Evolutionary conservation across 2,888 invertebrate genomes (phyloP).

Genomic region (Campoplex nolae): DNA sequence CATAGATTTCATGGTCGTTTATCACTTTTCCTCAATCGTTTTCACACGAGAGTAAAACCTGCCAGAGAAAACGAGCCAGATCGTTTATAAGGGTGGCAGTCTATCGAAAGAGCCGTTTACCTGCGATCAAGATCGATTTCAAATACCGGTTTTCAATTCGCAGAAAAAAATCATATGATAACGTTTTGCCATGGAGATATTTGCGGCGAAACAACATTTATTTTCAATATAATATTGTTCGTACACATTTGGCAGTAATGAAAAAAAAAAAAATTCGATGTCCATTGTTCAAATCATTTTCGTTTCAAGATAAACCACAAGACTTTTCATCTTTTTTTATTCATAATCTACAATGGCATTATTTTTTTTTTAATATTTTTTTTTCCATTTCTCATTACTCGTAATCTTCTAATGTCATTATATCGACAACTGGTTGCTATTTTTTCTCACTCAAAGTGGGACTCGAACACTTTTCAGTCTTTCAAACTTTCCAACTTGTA

Average conservation of each 20-base stretch:
- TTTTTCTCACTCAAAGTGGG: constrained; percentile 54
- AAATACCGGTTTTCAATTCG: constrained; percentile 61
- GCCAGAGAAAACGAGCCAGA: constrained; percentile 49
- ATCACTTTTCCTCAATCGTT: constrained; percentile 41
- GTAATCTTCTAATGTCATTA: constrained; percentile 24
- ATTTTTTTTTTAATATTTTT: not conserved
- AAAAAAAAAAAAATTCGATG: too few relatives aligned
- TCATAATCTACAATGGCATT: not conserved
- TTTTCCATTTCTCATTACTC: constrained; percentile 14
- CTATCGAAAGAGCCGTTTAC: constrained; percentile 47
- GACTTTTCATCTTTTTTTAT: not conserved
- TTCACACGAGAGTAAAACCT: constrained; percentile 48
- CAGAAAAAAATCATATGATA: not conserved
- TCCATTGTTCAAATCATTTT: not conserved
- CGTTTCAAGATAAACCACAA: not conserved
- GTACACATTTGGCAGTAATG: too few relatives aligned
- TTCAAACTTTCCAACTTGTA: constrained; percentile 69
- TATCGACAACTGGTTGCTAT: constrained; percentile 41
- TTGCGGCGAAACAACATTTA: too few relatives aligned
- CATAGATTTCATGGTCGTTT: constrained; percentile 13
- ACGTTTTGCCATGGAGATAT: not conserved
- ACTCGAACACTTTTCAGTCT: constrained; percentile 61
- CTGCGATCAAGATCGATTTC: constrained; percentile 45
- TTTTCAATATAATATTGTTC: too few relatives aligned
- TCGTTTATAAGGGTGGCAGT: constrained; percentile 46